These are phyloP conservation scores for Belonocnema kinseyi DNA, from an alignment of 1,140 invertebrate species.

Conservation along the genomic window DNA sequence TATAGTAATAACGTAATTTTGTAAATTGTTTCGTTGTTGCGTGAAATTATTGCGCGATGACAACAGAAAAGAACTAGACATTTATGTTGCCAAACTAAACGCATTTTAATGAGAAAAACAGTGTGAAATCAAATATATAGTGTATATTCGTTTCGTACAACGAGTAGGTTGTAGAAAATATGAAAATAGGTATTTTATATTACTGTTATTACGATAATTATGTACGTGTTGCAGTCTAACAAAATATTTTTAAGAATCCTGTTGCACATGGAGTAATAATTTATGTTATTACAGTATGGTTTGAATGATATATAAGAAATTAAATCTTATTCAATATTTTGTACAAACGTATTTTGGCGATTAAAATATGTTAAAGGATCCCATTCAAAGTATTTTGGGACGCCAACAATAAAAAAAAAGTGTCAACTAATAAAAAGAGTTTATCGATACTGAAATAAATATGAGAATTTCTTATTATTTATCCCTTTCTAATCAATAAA, in stretches of 20 bases:
- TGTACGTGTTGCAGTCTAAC: slow-evolving; percentile 50
- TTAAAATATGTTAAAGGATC: slow-evolving; percentile 54
- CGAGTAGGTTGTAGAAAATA: slow-evolving; percentile 9
- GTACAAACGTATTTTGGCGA: slow-evolving; percentile 65
- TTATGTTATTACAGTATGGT: slow-evolving; percentile 39
- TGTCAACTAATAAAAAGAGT: slow-evolving; percentile 39
- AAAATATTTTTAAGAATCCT: slow-evolving; percentile 38
- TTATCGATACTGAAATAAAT: slow-evolving; percentile 21
- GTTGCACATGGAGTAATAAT: slow-evolving; percentile 31
- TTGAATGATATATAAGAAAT: slow-evolving; percentile 56
- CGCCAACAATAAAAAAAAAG: slow-evolving; percentile 48
- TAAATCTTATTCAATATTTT: slow-evolving; percentile 66
- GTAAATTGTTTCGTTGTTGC: not conserved
- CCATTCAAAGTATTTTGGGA: slow-evolving; percentile 10
- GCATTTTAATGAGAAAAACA: not conserved
- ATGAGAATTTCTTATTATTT: not conserved
- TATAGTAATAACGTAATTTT: not conserved
- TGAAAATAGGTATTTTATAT: slow-evolving; percentile 33
- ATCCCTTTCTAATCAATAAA: not conserved
- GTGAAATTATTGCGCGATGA: not conserved
- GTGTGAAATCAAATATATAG: slow-evolving; percentile 10
- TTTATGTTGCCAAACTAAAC: not conserved
- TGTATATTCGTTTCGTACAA: slow-evolving; percentile 24
- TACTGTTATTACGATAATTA: slow-evolving; percentile 48
- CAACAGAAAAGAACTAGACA: not conserved